Conservation (phyloP, 2,113 vertebrate genomes). For the Thamnophis sirtalis region DNA sequence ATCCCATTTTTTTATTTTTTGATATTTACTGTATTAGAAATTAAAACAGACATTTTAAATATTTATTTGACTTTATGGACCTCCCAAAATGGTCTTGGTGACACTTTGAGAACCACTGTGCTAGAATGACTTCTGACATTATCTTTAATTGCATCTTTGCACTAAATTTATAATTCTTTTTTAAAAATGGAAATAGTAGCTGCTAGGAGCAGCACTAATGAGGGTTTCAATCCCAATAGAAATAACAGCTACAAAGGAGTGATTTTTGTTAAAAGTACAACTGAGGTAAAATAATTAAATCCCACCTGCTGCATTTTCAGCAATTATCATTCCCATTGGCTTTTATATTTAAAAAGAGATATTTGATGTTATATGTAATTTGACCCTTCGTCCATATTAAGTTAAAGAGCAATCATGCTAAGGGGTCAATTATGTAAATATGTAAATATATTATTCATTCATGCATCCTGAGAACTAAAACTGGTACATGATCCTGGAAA, state of each 20-base stretch:
- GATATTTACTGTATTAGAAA: neutral
- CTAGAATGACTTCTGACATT: neutral
- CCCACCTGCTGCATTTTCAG: neutral
- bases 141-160: neutral
- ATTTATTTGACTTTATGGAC: neutral
- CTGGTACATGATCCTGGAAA: neutral
- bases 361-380: neutral
- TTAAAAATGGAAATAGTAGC: neutral
- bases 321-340: neutral
- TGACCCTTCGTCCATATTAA: neutral
- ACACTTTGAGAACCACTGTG: neutral
- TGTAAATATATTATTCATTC: neutral
- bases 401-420: neutral
- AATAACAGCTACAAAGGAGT: neutral
- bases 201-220: neutral
- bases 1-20: neutral
- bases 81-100: neutral
- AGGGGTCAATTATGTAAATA: neutral
- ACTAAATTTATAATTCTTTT: neutral
- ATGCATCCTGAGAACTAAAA: neutral
- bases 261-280: neutral
- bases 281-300: neutral
- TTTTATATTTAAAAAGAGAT: neutral
- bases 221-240: neutral
- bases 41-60: neutral